Base-by-base conservation (phyloP, 2,888 invertebrate genomes). In the Leptinotarsa peninsularis region DNA sequence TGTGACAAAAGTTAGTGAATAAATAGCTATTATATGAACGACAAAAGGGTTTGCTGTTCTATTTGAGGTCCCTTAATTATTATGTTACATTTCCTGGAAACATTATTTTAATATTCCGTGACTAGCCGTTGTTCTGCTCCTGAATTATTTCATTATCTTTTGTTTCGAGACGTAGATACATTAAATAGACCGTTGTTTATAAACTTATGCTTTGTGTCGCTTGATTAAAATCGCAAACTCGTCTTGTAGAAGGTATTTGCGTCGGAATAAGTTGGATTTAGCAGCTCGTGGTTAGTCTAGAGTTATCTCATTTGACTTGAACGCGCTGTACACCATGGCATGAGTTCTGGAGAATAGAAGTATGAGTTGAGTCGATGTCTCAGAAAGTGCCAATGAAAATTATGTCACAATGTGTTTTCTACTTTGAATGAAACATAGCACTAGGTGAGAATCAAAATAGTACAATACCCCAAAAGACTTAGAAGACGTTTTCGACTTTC, bases 61-160 rank as follows among this genome's bases (percentile, higher is more conserved):
- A 52, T 56, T 66, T 58, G 67, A 27, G 50, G 74, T 69, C 72
- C 76, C 66, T 68, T 71, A 75, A 75, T 77, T 77, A 75, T 75
- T 77, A 73, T 70, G 75, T 66, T 71, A 69, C 73, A 71, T 77
- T 75, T 77, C 77, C 77, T 56, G 68, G 71, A 73, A 72, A 76
- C 78, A 76, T 76, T 76, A 78, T 76, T 78, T 78, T 78, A 73
- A 78, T 78, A 78, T 78, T 78, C 66, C 78, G 75, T 74, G 75
- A 74, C 74, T 76, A 54, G 49, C 66, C 66, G 73, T 76, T 74
- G 76, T 77, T 76, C 75, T 23, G 68, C 67, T 67, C 63, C 66
- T 75, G 60, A 78, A 78, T 76, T 74, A 76, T 78, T 74, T 74
- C 72, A 76, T 78, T 78, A 76, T 74, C 78, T 76, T 69, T 74